Conservation (phyloP, 2,888 invertebrate genomes). For the Caenorhabditis sinica region DNA sequence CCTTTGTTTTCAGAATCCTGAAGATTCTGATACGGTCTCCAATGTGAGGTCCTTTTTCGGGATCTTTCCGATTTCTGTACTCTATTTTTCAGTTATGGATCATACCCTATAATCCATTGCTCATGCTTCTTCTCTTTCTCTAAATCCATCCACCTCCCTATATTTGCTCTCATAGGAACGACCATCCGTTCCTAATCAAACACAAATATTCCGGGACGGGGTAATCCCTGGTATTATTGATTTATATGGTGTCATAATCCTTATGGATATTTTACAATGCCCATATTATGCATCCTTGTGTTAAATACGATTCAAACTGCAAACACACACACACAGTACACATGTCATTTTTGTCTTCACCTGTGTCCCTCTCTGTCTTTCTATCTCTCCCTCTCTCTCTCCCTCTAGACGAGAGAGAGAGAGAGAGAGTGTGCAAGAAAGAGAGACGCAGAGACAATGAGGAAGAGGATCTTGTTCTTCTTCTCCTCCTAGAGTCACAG, state of each 20-base stretch:
- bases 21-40: too few relatives aligned
- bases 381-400: slow-evolving; percentile 1
- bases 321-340: neutral
- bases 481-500: neutral
- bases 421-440: neutral
- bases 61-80: too few relatives aligned
- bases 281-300: too few relatives aligned
- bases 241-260: neutral
- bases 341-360: neutral
- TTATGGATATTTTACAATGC: neutral
- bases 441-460: slow-evolving; percentile 24
- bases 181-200: neutral
- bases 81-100: too few relatives aligned
- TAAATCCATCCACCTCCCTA: too few relatives aligned
- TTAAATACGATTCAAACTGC: neutral
- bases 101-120: too few relatives aligned
- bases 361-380: neutral
- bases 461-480: slow-evolving; percentile 28
- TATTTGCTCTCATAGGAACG: neutral
- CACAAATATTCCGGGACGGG: too few relatives aligned
- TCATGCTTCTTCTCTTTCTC: too few relatives aligned
- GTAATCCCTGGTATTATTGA: neutral
- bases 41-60: too few relatives aligned
- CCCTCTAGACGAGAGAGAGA: neutral
- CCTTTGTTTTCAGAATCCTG: neutral